Evolutionary conservation across 2,797 vertebrate genomes (phyloP), one percentile per base, ranked within the genome.

Genomic region (Orestias chungarensis): DNA sequence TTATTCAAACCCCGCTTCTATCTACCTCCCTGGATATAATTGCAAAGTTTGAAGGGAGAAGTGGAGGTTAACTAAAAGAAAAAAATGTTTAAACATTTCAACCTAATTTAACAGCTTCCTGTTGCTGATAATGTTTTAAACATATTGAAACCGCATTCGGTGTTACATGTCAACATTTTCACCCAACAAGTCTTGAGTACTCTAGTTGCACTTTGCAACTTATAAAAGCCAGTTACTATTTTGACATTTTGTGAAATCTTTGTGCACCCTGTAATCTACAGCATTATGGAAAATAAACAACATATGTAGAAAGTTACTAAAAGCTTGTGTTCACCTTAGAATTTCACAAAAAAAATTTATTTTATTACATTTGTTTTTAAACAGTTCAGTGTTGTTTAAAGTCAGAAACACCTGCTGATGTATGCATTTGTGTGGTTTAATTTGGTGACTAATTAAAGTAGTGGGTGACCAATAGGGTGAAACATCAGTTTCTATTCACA

Each of bases 391-490:
- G 27, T n/a, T 59, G 55, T 66, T 44, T 68, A 35, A 27, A 38
- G 47, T 40, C 47, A 9, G 49, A 50, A n/a, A 52, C 17, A 1
- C 44, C 29, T 42, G 54, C 17, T 64, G 10, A 46, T 50, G 66
- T 31, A 61, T 62, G 71, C 46, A 73, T 67, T 50, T 62, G 33
- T 64, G 66, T 49, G 25, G 76, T 89, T 91, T 92, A 85, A 87
- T 94, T 95, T 94, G 92, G 73, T 82, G 90, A 89, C 87, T 95
- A 95, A 95, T 94, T 93, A 95, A 95, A 91, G 87, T 85, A 87
- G 90, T 93, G 92, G 90, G 81, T 76, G 80, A 86, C 42, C 77
- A 57, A 68, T 64, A 38, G 78, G 85, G 90, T 88, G 88, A 95
- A 95, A 93, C 91, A 89, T 94, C 91, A 92, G 91, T 88, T 74